These are phyloP conservation scores for Cliona cf. orientalis DNA, from an alignment of 37 sponge, comb jelly and placozoan genomes.

Conservation along the genomic window DNA sequence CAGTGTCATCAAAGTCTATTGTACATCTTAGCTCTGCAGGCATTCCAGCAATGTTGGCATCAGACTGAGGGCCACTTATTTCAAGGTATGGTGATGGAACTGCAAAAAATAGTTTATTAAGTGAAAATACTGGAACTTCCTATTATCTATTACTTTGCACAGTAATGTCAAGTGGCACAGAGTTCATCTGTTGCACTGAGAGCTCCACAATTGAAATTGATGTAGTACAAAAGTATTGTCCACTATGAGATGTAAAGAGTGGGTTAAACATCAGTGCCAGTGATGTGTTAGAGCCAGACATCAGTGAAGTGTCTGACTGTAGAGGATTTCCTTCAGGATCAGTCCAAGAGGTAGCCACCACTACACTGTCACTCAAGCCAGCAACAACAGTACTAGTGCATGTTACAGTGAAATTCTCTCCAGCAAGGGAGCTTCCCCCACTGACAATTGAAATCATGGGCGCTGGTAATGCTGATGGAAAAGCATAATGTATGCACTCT, in stretches of 20 bases:
- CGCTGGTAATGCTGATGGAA: neutral
- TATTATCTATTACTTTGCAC: too few relatives aligned
- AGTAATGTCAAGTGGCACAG: too few relatives aligned
- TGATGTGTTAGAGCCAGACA: neutral
- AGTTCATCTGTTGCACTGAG: too few relatives aligned
- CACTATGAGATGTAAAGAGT: neutral
- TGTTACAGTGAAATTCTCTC: conserved; percentile 7
- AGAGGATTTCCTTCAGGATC: neutral
- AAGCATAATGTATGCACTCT: too few relatives aligned
- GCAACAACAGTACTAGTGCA: neutral
- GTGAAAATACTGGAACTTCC: too few relatives aligned
- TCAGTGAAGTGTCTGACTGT: neutral
- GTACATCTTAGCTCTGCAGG: neutral
- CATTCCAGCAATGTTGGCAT: conserved; percentile 5
- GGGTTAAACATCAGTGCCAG: neutral
- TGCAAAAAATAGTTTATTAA: conserved; percentile 3
- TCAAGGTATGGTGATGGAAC: neutral
- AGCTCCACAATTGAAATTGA: neutral
- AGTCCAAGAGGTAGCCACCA: conserved; percentile 2
- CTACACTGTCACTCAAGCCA: neutral
- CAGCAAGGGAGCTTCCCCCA: neutral
- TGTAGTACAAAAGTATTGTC: conserved; percentile 1
- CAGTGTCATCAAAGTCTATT: neutral
- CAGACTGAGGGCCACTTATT: neutral
- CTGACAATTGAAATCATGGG: neutral